phyloP scores from a whole-genome alignment of 2,797 vertebrate genomes.

The Poliocrania exsul region DNA sequence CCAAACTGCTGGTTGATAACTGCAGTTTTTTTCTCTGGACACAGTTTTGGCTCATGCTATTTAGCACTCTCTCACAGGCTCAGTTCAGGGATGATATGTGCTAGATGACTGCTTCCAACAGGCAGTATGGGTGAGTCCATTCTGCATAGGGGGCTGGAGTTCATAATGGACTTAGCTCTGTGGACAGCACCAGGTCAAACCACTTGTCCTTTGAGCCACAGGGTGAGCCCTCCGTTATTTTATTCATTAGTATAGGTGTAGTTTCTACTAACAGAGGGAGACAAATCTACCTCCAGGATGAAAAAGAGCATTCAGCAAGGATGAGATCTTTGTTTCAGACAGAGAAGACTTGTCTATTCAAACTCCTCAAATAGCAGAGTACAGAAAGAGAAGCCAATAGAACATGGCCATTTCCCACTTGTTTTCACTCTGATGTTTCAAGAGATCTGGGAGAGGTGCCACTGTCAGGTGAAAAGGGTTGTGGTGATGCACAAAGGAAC shows the following conservation, averaged over 20 bases:
- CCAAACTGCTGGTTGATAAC: not conserved
- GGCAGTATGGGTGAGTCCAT: not conserved
- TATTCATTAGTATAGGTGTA: not conserved
- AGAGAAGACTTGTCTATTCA: not conserved
- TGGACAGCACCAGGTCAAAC: not conserved
- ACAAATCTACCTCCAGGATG: not conserved
- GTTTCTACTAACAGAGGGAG: not conserved
- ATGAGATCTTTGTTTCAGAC: not conserved
- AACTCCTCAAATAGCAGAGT: not conserved
- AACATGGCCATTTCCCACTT: not conserved
- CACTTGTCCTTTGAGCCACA: not conserved
- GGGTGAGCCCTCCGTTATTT: not conserved
- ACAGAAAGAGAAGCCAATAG: not conserved
- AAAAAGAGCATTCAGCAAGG: not conserved
- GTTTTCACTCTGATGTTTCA: not conserved
- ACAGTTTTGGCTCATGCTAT: not conserved
- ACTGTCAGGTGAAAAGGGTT: not conserved
- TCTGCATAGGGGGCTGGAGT: accelerated
- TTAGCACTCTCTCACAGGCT: not conserved
- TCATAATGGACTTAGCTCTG: not conserved
- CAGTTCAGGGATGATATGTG: not conserved
- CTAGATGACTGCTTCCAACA: not conserved
- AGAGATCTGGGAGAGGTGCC: not conserved
- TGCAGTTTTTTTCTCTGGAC: not conserved
- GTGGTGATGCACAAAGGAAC: not conserved